Evolutionary conservation across 2,113 vertebrate species (phyloP).

Genomic region (Myocastor coypus): DNA sequence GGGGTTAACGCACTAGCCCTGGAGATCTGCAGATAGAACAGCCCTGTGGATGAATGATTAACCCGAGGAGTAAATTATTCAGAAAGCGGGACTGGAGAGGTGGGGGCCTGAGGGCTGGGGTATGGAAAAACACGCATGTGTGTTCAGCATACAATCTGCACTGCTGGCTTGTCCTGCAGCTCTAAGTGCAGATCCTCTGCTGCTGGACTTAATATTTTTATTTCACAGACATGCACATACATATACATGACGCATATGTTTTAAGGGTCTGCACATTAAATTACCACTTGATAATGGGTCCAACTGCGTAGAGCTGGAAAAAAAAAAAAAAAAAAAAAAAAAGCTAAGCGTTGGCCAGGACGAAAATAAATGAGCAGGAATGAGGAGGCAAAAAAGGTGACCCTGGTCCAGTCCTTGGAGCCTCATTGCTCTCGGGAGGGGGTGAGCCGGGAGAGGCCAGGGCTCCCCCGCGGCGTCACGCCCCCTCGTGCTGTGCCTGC

Average conservation of each 20-base stretch:
- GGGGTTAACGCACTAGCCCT: constrained; percentile 69
- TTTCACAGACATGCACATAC: background rate
- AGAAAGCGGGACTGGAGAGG: constrained; percentile 69
- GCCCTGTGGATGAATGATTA: constrained; percentile 87
- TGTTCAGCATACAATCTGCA: too few species aligned
- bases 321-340: background rate
- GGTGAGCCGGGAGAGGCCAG: constrained; percentile 25
- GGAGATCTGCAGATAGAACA: constrained; percentile 71
- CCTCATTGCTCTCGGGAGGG: background rate
- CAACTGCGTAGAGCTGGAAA: background rate
- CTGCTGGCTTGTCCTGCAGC: background rate
- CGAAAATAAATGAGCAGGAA: background rate
- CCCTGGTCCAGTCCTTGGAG: background rate
- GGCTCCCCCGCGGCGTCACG: background rate
- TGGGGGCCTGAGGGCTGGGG: background rate
- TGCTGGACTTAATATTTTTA: background rate
- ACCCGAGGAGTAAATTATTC: constrained; percentile 83
- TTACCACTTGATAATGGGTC: background rate
- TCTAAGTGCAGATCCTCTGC: background rate
- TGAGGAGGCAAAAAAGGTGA: background rate
- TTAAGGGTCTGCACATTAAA: background rate
- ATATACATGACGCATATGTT: background rate
- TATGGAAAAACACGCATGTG: background rate
- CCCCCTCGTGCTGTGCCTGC: constrained; percentile 55
- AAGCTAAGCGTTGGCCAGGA: background rate